These are phyloP conservation scores for Ardeotis arabs DNA, from an alignment of 2,113 vertebrate species.

Conservation along the genomic window DNA sequence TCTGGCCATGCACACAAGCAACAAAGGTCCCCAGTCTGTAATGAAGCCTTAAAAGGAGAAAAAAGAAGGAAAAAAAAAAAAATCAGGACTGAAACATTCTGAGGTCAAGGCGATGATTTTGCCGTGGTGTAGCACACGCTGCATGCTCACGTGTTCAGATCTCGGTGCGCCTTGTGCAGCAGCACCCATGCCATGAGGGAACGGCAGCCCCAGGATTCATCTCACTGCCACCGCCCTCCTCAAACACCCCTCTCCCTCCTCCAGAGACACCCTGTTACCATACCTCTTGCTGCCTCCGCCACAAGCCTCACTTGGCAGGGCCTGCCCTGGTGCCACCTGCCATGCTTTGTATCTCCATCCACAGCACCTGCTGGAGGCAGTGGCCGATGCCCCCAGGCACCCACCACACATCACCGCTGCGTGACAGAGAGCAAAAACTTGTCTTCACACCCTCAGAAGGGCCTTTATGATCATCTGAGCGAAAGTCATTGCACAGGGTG, in stretches of 20 bases:
- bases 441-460: neutral
- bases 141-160: fast-evolving
- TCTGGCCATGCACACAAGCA: neutral
- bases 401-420: neutral
- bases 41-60: neutral
- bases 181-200: fast-evolving
- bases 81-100: neutral
- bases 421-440: neutral
- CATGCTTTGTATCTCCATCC: neutral
- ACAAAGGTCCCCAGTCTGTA: neutral
- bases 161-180: fast-evolving
- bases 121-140: fast-evolving
- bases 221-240: fast-evolving
- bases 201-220: neutral
- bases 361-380: neutral
- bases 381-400: neutral
- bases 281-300: neutral
- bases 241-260: neutral
- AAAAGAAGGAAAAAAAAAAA: neutral
- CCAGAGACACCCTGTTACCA: neutral
- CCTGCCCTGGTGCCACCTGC: neutral
- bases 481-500: neutral
- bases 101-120: neutral
- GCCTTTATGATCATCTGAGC: neutral
- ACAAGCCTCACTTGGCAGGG: neutral